Conservation (phyloP, 2,797 vertebrate species). For the Girardinus metallicus region DNA sequence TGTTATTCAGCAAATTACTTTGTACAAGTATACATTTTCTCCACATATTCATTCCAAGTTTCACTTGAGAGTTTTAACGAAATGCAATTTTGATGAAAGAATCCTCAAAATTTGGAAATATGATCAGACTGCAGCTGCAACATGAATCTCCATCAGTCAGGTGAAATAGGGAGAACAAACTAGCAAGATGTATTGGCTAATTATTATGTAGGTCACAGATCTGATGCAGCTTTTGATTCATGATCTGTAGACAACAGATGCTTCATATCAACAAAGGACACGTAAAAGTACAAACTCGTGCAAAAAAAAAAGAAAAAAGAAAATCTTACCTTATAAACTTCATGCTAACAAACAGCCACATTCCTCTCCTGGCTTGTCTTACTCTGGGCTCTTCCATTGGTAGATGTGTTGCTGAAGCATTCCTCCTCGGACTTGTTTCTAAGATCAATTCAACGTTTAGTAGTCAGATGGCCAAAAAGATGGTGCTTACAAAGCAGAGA, state of each 20-base stretch:
- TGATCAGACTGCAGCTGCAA: neutral
- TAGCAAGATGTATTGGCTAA: neutral
- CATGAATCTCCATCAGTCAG: too few relatives aligned
- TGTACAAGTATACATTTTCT: neutral
- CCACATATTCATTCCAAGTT: neutral
- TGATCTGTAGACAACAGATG: neutral
- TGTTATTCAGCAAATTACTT: neutral
- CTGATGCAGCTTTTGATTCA: neutral
- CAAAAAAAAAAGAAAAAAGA: neutral
- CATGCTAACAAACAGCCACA: neutral
- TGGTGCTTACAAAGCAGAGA: neutral
- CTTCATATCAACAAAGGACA: neutral
- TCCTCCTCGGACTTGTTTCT: neutral
- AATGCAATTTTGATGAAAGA: neutral
- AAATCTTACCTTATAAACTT: neutral
- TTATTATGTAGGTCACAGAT: neutral
- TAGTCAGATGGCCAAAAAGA: neutral
- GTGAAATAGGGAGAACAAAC: neutral
- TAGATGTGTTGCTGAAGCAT: neutral
- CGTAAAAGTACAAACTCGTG: neutral
- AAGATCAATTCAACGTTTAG: neutral
- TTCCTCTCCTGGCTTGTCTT: neutral
- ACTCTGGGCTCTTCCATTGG: neutral
- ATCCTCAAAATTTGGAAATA: neutral
- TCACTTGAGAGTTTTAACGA: neutral